These are phyloP conservation scores for Diachasma alloeum DNA, from an alignment of 1,140 invertebrate genomes.

Conservation along the genomic window DNA sequence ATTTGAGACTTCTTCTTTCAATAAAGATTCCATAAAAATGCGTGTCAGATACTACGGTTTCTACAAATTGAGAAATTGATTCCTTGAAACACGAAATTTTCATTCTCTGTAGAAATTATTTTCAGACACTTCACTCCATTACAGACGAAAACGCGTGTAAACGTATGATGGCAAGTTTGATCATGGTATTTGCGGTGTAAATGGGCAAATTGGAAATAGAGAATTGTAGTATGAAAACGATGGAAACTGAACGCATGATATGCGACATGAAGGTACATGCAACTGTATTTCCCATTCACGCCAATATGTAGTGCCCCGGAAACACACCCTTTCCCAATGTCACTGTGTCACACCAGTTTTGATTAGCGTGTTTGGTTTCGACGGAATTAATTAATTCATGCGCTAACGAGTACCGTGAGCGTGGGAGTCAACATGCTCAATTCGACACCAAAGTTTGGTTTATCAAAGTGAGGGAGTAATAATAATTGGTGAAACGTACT, in stretches of 20 bases:
- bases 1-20: too few species aligned
- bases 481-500: not conserved
- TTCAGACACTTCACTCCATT: too few species aligned
- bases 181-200: not conserved
- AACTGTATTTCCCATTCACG: not conserved
- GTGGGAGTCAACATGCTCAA: not conserved
- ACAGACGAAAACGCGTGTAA: not conserved
- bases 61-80: too few species aligned
- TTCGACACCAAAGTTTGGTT: not conserved
- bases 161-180: not conserved
- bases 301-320: not conserved
- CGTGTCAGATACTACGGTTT: too few species aligned
- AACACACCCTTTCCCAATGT: not conserved
- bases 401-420: not conserved
- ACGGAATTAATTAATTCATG: slow-evolving; percentile 25
- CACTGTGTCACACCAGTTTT: slow-evolving; percentile 19
- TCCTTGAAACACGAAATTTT: too few species aligned
- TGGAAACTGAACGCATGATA: not conserved
- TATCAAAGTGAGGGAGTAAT: not conserved
- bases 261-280: not conserved
- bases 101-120: too few species aligned
- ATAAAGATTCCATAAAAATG: too few species aligned
- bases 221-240: not conserved
- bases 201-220: not conserved
- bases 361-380: slow-evolving; percentile 18